phyloP scores from a whole-genome alignment of 2,113 vertebrate species.

The Bubalus kerabau region DNA sequence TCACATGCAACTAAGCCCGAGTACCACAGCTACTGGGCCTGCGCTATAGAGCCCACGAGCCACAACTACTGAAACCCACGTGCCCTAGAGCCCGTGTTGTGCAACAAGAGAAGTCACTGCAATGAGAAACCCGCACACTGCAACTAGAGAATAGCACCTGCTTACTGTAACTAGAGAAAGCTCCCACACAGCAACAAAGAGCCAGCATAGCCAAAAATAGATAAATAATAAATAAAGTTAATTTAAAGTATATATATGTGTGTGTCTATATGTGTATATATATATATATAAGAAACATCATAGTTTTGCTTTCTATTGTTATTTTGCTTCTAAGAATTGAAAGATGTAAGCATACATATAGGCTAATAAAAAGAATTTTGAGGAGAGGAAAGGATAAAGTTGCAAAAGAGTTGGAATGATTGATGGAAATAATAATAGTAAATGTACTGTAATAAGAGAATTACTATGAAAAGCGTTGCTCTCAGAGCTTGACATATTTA shows the following conservation, averaged over 20 bases:
- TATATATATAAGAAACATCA: not conserved
- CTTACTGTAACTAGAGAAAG: not conserved
- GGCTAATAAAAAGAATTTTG: not conserved
- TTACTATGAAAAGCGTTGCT: not conserved
- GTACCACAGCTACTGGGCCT: not conserved
- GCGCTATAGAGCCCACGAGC: accelerated
- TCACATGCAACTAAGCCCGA: not conserved
- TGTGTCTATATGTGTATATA: accelerated
- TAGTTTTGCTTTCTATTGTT: not conserved
- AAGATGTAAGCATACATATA: not conserved
- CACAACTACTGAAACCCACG: not conserved
- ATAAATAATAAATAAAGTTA: not conserved
- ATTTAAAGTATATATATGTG: not conserved
- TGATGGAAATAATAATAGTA: not conserved
- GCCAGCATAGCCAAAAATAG: not conserved
- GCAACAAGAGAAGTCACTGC: not conserved
- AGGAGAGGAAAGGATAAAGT: not conserved
- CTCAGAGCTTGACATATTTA: not conserved
- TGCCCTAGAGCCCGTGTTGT: not conserved
- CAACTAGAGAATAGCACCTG: not conserved
- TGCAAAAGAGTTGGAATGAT: not conserved
- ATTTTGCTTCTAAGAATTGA: not conserved
- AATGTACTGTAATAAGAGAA: not conserved
- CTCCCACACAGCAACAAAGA: not conserved
- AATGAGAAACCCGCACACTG: not conserved